Base-by-base conservation (phyloP, 2,888 invertebrate genomes). In the Metacarcinus magister region DNA sequence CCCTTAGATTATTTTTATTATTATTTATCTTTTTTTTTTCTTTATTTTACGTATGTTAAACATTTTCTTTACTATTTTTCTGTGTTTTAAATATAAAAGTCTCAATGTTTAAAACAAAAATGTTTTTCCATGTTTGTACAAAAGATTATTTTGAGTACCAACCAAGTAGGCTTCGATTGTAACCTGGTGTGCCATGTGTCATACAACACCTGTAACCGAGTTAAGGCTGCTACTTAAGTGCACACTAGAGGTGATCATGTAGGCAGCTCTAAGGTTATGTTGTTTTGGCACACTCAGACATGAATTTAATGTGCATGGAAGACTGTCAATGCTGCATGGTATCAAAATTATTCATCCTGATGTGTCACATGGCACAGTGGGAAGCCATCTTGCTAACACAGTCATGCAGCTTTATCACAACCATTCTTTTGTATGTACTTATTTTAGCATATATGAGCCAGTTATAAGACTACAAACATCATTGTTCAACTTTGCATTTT, bases 101-200 rank as follows among this genome's bases (percentile, higher is more conserved):
- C 87, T 87, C 39, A 39, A 87, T 87, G 87, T 87, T 87, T 87
- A 87, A 39, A 3, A 82, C 32, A 82, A 13, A 32, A 87, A 39
- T 39, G 32, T 87, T 10, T 32, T 32, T 87, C 16, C n/a, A 39
- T 87, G 75, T n/a, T 75, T 75, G n/a, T 75, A 75, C 10, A 10
- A 75, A 75, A 87, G 19, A 39, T 87, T 87, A 87, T 39, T 87
- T 87, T 87, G 87, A 87, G 87, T 87, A 87, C 87, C 39, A 39
- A 39, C 87, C 32, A 39, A 87, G 39, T 87, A 87, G 87, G 39
- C 39, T 16, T 87, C 32, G 87, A 87, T 87, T 39, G 87, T 87
- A 87, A 87, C 87, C 87, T 87, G 87, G 32, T 87, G 87, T 87
- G 87, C 39, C 87, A 87, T 87, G 87, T 87, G 87, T 87, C 87